phyloP scores from a whole-genome alignment of 2,888 invertebrate genomes.

The Hydropsyche betteni region DNA sequence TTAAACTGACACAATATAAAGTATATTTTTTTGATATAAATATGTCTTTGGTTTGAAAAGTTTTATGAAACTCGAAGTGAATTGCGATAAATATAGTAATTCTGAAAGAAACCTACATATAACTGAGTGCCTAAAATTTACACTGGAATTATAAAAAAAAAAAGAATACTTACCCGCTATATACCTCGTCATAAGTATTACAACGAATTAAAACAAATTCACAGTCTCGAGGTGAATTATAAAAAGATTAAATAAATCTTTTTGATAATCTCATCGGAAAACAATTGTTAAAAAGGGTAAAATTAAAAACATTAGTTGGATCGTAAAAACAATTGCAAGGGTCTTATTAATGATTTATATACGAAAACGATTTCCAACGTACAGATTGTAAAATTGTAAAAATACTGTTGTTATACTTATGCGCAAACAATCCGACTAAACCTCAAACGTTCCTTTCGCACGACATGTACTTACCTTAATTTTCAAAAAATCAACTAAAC shows the following conservation, averaged over 20 bases:
- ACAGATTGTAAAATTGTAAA: constrained; percentile 35
- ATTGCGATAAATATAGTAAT: constrained; percentile 9
- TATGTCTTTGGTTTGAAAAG: background rate
- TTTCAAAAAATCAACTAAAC: constrained; percentile 11
- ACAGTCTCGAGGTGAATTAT: constrained; percentile 35
- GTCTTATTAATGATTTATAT: background rate
- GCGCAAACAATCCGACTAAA: constrained; percentile 38
- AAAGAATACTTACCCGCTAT: constrained; percentile 48
- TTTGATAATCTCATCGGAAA: background rate
- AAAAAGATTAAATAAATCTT: background rate
- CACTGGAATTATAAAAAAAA: constrained; percentile 47
- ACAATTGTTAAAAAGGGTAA: background rate
- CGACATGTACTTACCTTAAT: constrained; percentile 47
- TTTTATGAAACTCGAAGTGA: background rate
- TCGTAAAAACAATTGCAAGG: background rate
- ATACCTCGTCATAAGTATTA: constrained; percentile 42
- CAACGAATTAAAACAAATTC: constrained; percentile 40
- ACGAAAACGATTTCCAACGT: constrained; percentile 4
- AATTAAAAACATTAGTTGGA: background rate
- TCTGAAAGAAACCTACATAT: constrained; percentile 33
- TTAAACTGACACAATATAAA: too few species aligned
- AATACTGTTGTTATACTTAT: constrained; percentile 40
- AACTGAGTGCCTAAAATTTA: constrained; percentile 46
- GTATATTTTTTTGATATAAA: too few species aligned
- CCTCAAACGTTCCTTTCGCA: constrained; percentile 35